Evolutionary conservation across 2,797 vertebrate genomes (phyloP), one percentile per base, ranked within the genome.

Genomic region (Sardinella longiceps): DNA sequence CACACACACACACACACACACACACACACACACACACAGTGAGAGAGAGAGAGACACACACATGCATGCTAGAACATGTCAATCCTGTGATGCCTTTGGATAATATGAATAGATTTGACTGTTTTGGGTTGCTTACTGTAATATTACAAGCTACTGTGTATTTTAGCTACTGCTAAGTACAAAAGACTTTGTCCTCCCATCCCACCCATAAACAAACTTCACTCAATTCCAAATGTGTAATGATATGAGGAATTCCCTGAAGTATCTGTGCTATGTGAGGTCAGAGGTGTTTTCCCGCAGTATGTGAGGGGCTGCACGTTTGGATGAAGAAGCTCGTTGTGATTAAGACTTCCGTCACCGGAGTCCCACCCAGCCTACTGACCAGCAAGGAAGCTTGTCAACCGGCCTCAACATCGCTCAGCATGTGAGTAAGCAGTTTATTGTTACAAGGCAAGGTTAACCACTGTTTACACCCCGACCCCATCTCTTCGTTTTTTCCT

Each of bases 21-120:
- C 87, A 86, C 80, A 87, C 82, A 87, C 82, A 81, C 88, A 88
- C 85, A 89, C 84, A 82, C 56, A 43, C 50, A 9, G 45, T 74
- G 80, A 90, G 66, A 81, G 2, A 81, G 87, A 83, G 58, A 83
- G 30, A 83, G 10, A 50, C 92, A 94, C 93, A 91, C 87, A 92
- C 4, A 66, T 0, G 15, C 11, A 60, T 60, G 56, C n/a, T 28
- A 66, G 11, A 12, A 18, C 15, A 70, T 33, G 12, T 70, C 30
- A 18, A 58, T 58, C 7, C 46, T 60, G 7, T 25, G 56, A 70
- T 66, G 28, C 3, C 28, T 63, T 63, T 30, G 60, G 10, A 63
- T 30, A 45, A 7, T 63, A 28, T 30, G 12, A 30, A 33, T 66
- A 30, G 60, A 30, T 74, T 39, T 74, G 30, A 18, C 33, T 74